Conservation (phyloP, 1,140 invertebrate species). For the Panagrolaimus sp. region DNA sequence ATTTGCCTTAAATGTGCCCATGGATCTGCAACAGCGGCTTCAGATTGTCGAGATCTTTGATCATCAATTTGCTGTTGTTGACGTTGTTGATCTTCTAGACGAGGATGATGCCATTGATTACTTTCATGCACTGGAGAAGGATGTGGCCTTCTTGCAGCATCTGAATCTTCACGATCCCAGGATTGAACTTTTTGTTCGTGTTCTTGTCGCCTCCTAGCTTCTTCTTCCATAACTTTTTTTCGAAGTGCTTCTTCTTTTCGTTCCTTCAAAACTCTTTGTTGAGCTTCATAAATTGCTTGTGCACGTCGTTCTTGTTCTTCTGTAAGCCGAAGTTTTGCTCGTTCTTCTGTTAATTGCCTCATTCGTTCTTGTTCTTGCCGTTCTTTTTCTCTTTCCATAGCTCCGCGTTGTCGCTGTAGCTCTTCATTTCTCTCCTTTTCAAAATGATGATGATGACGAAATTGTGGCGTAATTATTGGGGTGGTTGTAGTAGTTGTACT, state of each 20-base stretch:
- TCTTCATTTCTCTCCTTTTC: neutral
- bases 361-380: neutral
- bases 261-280: neutral
- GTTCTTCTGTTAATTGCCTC: neutral
- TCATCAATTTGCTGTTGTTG: neutral
- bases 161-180: neutral
- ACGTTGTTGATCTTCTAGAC: neutral
- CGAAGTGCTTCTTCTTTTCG: too few species aligned
- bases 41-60: neutral
- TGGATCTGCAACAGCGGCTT: neutral
- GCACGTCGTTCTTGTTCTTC: neutral
- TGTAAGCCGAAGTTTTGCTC: neutral
- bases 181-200: neutral
- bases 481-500: neutral
- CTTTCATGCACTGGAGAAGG: too few species aligned
- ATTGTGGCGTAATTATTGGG: neutral
- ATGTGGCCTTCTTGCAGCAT: too few species aligned
- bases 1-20: neutral
- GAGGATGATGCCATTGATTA: too few species aligned
- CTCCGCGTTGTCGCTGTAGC: neutral
- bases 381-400: neutral
- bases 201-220: neutral
- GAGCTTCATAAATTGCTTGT: neutral
- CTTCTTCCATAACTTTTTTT: neutral
- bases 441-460: too few species aligned